Evolutionary conservation across 2,888 invertebrate genomes (phyloP).

Genomic region (Anaspis maculata): DNA sequence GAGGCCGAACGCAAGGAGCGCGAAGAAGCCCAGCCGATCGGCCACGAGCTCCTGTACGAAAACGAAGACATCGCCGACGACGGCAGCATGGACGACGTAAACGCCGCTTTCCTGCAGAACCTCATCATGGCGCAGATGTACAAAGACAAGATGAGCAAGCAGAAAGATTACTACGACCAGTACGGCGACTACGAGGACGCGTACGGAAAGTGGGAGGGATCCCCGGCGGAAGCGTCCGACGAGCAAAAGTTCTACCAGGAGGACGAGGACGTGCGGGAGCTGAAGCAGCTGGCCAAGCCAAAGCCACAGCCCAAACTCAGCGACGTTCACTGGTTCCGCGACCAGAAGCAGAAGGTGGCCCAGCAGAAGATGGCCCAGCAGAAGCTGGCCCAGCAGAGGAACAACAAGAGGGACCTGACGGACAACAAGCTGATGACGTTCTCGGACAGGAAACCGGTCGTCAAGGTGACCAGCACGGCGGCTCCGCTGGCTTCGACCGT

Average conservation of each 20-base stretch:
- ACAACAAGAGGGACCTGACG: not conserved
- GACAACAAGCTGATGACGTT: not conserved
- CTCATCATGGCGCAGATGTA: conserved; percentile 59
- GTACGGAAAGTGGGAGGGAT: conserved; percentile 25
- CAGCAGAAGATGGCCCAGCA: too few relatives aligned
- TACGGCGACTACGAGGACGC: conserved; percentile 26
- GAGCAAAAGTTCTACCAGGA: conserved; percentile 42
- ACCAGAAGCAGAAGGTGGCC: conserved; percentile 18
- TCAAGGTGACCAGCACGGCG: conserved; percentile 19
- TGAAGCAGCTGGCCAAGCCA: conserved; percentile 54
- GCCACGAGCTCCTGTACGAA: conserved; percentile 60
- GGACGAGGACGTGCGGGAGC: conserved; percentile 58
- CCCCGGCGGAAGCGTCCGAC: conserved; percentile 5
- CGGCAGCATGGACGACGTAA: conserved; percentile 42
- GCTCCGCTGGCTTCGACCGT: conserved; percentile 11
- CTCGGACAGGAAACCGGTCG: conserved; percentile 37
- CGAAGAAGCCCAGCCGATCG: conserved; percentile 51
- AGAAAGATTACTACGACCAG: conserved; percentile 23
- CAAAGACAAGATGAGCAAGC: conserved; percentile 44
- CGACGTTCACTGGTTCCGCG: conserved; percentile 25
- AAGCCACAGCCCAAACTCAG: conserved; percentile 20
- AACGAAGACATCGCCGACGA: conserved; percentile 38
- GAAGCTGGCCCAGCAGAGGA: conserved; percentile 17
- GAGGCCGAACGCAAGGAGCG: conserved; percentile 52
- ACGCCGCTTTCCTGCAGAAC: conserved; percentile 59